Base-by-base conservation (phyloP, 2,888 invertebrate genomes). In the Griposia aprilina region DNA sequence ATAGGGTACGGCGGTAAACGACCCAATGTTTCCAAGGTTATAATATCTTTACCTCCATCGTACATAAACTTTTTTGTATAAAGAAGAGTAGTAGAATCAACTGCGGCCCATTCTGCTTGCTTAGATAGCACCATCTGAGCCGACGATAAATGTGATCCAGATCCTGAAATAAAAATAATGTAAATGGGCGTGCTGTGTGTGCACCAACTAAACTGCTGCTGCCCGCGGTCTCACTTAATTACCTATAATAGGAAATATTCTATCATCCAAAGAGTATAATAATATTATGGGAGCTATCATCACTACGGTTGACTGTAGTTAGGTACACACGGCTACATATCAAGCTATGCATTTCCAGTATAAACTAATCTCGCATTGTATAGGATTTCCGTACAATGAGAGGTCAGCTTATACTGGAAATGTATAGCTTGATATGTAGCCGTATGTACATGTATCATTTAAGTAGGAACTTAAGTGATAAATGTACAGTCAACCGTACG, bases 1-100 rank as follows among this genome's bases (percentile, higher is more conserved):
- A 98, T 95, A 3, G 98, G 97, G 88, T 98, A 98, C 0, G 98
- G 97, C 3, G 98, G 98, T 62, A 98, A 93, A 30, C 98, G 97
- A 36, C 98, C 98, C 87, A 98, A 93, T 48, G 98, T 97, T 83
- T 97, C 97, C 86, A 98, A 92, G 17, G 97, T 96, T 69, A 94
- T 94, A 63, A 98, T 94, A 70, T 97, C 97, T 87, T 97, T 97
- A 41, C 97, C 97, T 72, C 97, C 95, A 90, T 97, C 97, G 67
- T 97, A 97, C 94, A 97, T 96, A 84, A 95, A 96, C 86, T 96
- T 96, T 88, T 97, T 97, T 78, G 97, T 96, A 85, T 96, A 96
- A 11, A 97, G 90, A 17, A 98, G 94, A 52, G 97, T 97, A 65
- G 97, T 97, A 26, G 97, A 97, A 91, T 97, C 97, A 67, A 98